phyloP scores from a whole-genome alignment of 1,140 invertebrate species.

The Sarcophaga bullata region DNA sequence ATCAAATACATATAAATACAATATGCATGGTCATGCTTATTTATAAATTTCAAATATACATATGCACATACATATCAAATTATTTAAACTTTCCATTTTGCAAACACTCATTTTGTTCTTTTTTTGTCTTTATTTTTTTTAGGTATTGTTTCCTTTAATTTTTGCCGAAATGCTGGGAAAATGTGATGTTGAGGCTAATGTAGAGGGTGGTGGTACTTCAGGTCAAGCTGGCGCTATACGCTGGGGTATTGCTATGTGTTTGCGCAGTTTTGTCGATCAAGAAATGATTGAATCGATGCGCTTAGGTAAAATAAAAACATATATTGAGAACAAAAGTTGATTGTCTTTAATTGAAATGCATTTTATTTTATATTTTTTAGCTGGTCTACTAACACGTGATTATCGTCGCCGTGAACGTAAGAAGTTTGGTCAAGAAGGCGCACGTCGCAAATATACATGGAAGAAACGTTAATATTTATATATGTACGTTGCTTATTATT shows the following conservation, averaged over 20 bases:
- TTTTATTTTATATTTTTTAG: constrained; percentile 65
- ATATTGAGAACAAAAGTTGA: constrained; percentile 30
- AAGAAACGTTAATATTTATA: constrained; percentile 78
- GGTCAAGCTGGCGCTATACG: constrained; percentile 87
- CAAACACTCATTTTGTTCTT: constrained; percentile 1
- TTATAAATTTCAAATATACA: too few relatives aligned
- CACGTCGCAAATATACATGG: constrained; percentile 94
- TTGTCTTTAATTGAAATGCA: constrained; percentile 20
- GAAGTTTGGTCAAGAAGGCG: constrained; percentile 92
- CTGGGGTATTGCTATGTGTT: constrained; percentile 81
- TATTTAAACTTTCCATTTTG: constrained; percentile 24
- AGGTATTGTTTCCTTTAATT: constrained; percentile 87
- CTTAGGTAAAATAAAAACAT: constrained; percentile 72
- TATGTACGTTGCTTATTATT: constrained; percentile 1
- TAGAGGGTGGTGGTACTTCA: constrained; percentile 75
- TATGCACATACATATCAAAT: too few relatives aligned
- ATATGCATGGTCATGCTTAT: too few relatives aligned
- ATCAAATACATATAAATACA: background rate
- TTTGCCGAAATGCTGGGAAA: constrained; percentile 79
- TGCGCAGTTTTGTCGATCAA: constrained; percentile 83
- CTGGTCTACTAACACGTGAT: constrained; percentile 89
- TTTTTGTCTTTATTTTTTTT: constrained; percentile 57
- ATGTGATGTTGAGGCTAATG: constrained; percentile 86
- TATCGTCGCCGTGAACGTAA: constrained; percentile 85
- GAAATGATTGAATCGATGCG: constrained; percentile 86